Evolutionary conservation across 2,113 vertebrate genomes (phyloP), one percentile per base, ranked within the genome.

Genomic region (Bubo bubo): DNA sequence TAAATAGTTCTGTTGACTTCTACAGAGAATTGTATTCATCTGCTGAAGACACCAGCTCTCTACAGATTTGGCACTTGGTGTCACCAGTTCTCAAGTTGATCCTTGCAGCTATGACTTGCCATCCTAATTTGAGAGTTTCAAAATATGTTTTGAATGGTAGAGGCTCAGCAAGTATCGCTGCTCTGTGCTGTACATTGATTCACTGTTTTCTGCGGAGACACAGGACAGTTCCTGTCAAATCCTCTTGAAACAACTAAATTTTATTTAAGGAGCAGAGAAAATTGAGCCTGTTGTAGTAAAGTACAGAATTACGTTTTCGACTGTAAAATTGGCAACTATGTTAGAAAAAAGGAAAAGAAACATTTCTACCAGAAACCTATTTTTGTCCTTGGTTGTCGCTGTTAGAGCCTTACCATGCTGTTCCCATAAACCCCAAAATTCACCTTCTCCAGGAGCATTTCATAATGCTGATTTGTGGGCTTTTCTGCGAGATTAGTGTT

Each of bases 81-180:
- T 37, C 56, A 90, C 52, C n/a, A 59, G n/a, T 63, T 92, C 66
- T 63, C 9, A 58, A 79, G 56, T 1, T 75, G 62, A 72, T 79
- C 62, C n/a, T 92, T 92, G 74, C 86, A 95, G 52, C 74, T 92
- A 32, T 86, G 66, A 75, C 56, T 79, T 95, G 74, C 37, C 50
- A 79, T 71, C 11, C 12, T 79, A 86, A 88, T 68, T 28, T 30
- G 79, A 63, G 71, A 72, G 22, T 63, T 96, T 86, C 66, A 72
- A 82, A 90, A 50, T 45, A 26, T 49, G 2, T 58, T 84, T 49
- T 24, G 45, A 74, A 41, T 30, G 7, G 35, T 17, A 24, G 27
- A 88, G 21, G 30, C 74, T 85, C 45, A 43, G 50, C 0, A 30
- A 37, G 41, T 62, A n/a, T 83, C 2, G 4, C 30, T 84, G 23